A percentile compares a stretch with the other conserved stretches of the same genome.
Evolutionary conservation across 1,140 invertebrate genomes (phyloP).

Genomic region (Steinernema feltiae): DNA sequence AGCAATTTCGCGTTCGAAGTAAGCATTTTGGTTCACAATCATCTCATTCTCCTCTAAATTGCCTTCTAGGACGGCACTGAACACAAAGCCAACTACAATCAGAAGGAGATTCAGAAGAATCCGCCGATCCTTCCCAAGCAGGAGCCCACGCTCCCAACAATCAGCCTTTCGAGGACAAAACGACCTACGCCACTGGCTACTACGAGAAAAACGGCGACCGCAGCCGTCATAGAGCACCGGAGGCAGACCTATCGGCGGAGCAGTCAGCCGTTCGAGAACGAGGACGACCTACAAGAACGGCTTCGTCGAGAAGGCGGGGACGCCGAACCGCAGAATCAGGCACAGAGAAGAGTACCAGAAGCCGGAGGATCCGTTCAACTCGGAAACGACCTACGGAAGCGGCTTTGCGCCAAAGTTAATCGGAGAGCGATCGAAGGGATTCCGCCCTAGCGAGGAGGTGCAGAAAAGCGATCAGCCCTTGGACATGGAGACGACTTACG

Average conservation of each 20-base stretch:
- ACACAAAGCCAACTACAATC: not conserved
- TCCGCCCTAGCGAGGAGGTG: not conserved
- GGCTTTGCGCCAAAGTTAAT: constrained; percentile 57
- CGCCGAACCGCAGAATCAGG: constrained; percentile 47
- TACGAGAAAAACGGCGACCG: constrained; percentile 42
- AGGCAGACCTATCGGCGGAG: constrained; percentile 52
- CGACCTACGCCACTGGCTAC: constrained; percentile 58
- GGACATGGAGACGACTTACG: not conserved
- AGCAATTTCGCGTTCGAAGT: not conserved
- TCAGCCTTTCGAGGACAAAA: constrained; percentile 59
- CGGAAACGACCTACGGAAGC: constrained; percentile 58
- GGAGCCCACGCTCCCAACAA: constrained; percentile 53
- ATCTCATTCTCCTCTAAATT: too few relatives aligned
- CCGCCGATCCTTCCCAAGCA: not conserved
- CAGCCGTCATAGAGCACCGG: not conserved
- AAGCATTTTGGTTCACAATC: too few relatives aligned
- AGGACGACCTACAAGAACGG: constrained; percentile 57
- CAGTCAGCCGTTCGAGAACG: constrained; percentile 59
- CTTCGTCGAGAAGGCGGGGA: constrained; percentile 48
- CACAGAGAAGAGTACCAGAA: constrained; percentile 48
- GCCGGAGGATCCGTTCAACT: constrained; percentile 57
- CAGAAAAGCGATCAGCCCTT: not conserved
- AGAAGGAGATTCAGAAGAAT: not conserved
- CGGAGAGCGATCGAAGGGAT: constrained; percentile 10
- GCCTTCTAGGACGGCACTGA: not conserved